These are phyloP conservation scores for Drepana falcataria DNA, from an alignment of 2,888 invertebrate genomes.

Conservation along the genomic window DNA sequence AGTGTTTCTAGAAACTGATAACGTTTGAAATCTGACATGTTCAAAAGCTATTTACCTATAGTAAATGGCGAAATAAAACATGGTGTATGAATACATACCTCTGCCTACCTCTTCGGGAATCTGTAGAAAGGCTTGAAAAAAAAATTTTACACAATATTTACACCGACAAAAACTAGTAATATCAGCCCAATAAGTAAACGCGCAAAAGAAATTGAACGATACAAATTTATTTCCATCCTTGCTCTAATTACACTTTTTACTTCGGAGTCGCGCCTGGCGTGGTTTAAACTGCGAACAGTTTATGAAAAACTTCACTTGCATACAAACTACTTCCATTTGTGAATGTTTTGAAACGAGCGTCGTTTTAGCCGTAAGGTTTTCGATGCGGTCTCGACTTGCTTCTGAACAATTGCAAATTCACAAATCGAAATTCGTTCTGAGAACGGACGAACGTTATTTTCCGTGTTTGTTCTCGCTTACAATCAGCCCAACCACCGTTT, in stretches of 20 bases:
- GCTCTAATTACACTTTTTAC: conserved; percentile 62
- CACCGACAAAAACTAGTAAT: too few relatives aligned
- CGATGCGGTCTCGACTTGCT: conserved; percentile 30
- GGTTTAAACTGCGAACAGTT: conserved; percentile 45
- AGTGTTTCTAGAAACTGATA: too few relatives aligned
- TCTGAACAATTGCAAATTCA: conserved; percentile 38
- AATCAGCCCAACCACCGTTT: conserved; percentile 8
- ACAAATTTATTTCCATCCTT: conserved; percentile 54
- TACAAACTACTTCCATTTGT: conserved; percentile 58
- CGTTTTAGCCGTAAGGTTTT: conserved; percentile 26
- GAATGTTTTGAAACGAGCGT: conserved; percentile 40
- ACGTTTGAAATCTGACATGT: too few relatives aligned
- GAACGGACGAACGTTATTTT: conserved; percentile 17
- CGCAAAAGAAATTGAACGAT: conserved; percentile 37
- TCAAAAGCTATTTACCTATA: too few relatives aligned
- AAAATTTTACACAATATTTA: too few relatives aligned
- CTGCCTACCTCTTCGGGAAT: too few relatives aligned
- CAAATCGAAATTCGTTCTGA: conserved; percentile 30
- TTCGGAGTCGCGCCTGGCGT: conserved; percentile 36
- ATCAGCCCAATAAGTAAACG: too few relatives aligned
- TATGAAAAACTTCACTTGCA: conserved; percentile 62
- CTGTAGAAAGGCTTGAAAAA: too few relatives aligned
- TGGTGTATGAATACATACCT: too few relatives aligned
- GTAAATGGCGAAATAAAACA: too few relatives aligned
- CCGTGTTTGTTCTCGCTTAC: conserved; percentile 16